Evolutionary conservation across 2,888 invertebrate genomes (phyloP).

Genomic region (Papilio elwesi): DNA sequence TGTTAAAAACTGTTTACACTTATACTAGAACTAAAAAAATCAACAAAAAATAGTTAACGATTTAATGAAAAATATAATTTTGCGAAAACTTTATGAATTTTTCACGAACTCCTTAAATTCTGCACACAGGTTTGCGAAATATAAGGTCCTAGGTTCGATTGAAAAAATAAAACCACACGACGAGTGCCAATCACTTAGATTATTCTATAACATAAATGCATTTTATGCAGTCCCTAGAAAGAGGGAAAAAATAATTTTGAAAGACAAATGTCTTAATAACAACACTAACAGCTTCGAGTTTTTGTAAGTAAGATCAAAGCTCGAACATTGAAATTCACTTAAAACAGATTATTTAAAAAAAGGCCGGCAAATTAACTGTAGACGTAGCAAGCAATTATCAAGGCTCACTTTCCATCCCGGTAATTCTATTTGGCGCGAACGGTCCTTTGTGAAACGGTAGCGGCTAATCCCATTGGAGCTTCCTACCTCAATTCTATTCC

Average conservation of each 20-base stretch:
- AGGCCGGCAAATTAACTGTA: conserved; percentile 10
- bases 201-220: too few species aligned
- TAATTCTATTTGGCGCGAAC: conserved; percentile 41
- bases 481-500: conserved; percentile 21
- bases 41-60: too few species aligned
- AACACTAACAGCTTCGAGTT: background rate
- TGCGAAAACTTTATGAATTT: too few species aligned
- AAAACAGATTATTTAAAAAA: conserved; percentile 20
- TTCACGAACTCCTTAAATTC: too few species aligned
- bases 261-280: background rate
- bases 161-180: too few species aligned
- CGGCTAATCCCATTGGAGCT: conserved; percentile 32
- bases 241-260: background rate
- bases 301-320: conserved; percentile 7
- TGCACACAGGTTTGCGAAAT: too few species aligned
- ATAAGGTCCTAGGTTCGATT: too few species aligned
- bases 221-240: background rate
- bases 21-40: too few species aligned
- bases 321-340: background rate
- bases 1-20: too few species aligned
- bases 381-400: conserved; percentile 43
- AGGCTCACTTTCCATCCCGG: conserved; percentile 36
- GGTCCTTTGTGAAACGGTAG: conserved; percentile 33
- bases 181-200: too few species aligned
- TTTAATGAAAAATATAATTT: too few species aligned